These are phyloP conservation scores for Parnassius apollo DNA, from an alignment of 2,888 invertebrate genomes.

Conservation along the genomic window DNA sequence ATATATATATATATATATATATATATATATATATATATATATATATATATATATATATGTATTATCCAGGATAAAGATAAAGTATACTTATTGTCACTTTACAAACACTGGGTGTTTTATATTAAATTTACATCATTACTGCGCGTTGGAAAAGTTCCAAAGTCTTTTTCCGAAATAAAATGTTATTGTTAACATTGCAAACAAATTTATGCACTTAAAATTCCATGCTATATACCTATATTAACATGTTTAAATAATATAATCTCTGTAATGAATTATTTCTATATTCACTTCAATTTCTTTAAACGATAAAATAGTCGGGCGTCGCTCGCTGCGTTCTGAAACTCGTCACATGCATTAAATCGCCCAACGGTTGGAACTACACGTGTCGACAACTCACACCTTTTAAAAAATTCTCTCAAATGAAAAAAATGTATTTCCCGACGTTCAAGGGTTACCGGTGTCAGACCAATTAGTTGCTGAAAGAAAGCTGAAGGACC, in stretches of 20 bases:
- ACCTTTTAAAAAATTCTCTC: slow-evolving; percentile 52
- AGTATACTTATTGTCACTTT: too few species aligned
- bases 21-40: too few species aligned
- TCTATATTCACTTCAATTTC: slow-evolving; percentile 22
- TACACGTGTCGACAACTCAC: slow-evolving; percentile 47
- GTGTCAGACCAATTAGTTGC: slow-evolving; percentile 77
- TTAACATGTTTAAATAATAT: slow-evolving; percentile 6
- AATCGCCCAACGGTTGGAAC: slow-evolving; percentile 46
- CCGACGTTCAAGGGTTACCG: slow-evolving; percentile 54
- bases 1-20: too few species aligned
- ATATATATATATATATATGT: too few species aligned
- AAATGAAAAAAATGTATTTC: slow-evolving; percentile 52
- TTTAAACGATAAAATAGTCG: slow-evolving; percentile 15
- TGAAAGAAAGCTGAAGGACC: slow-evolving; percentile 65
- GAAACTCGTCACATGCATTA: slow-evolving; percentile 57
- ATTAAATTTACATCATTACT: too few species aligned
- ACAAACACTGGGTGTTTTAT: too few species aligned
- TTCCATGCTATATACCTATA: slow-evolving; percentile 1
- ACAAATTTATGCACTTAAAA: background rate
- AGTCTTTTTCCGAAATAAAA: too few species aligned
- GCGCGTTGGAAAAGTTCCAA: too few species aligned
- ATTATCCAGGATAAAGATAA: too few species aligned
- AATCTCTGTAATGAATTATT: slow-evolving; percentile 18
- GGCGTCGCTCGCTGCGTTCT: slow-evolving; percentile 29
- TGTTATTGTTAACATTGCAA: too few species aligned